Evolutionary conservation across 2,797 vertebrate genomes (phyloP).

Genomic region (Nannoperca obscura): DNA sequence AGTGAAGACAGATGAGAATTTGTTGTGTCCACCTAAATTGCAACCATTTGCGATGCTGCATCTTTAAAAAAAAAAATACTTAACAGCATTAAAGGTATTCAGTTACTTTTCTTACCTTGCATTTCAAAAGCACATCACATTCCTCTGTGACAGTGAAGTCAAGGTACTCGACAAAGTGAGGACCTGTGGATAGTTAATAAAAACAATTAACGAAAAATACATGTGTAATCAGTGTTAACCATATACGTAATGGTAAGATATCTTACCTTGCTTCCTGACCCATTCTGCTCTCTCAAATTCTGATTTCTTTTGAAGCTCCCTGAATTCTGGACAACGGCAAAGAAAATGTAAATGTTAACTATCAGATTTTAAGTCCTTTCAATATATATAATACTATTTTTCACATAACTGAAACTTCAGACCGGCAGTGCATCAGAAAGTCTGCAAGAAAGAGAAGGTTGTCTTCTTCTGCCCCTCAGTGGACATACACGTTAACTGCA

Average conservation of each 20-base stretch:
- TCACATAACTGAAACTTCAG: neutral
- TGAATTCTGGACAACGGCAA: conserved; percentile 88
- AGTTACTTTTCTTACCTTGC: conserved; percentile 88
- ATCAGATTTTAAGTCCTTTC: neutral
- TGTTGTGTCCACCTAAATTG: neutral
- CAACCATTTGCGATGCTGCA: neutral
- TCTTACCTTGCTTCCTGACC: conserved; percentile 96
- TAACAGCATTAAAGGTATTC: neutral
- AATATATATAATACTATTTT: neutral
- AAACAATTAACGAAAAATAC: conserved; percentile 1
- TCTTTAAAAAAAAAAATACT: neutral
- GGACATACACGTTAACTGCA: conserved; percentile 68
- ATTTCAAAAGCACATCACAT: conserved; percentile 95
- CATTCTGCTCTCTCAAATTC: conserved; percentile 96
- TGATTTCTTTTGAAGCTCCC: conserved; percentile 94
- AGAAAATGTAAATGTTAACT: neutral
- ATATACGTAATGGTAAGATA: neutral
- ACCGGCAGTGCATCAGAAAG: conserved; percentile 7
- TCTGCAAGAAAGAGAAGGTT: conserved; percentile 28
- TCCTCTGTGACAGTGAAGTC: conserved; percentile 92
- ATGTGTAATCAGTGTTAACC: conserved; percentile 1
- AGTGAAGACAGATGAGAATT: neutral
- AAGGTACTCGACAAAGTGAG: conserved; percentile 97
- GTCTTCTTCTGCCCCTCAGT: conserved; percentile 81
- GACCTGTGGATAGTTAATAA: conserved; percentile 84